Evolutionary conservation across 2,113 vertebrate genomes (phyloP).

Genomic region (Percopsis transmontana): DNA sequence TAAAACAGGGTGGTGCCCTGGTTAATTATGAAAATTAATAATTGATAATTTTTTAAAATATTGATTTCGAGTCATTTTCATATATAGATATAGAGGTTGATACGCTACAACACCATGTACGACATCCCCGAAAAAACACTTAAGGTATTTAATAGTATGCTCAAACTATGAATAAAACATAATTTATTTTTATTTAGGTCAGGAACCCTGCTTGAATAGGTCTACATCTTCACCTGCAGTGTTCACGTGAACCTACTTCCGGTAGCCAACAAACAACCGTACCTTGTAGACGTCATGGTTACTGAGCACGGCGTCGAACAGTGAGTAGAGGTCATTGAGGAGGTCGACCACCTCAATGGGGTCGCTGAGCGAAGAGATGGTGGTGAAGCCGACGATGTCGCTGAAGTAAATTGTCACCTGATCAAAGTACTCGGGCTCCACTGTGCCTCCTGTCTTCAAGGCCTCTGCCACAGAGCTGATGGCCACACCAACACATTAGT

Average conservation of each 20-base stretch:
- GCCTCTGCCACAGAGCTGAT: conserved; percentile 90
- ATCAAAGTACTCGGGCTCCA: conserved; percentile 92
- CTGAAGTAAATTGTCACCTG: conserved; percentile 96
- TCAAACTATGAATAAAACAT: no score
- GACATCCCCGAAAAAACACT: no score
- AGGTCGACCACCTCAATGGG: conserved; percentile 93
- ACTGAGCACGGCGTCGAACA: conserved; percentile 89
- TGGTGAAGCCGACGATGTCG: conserved; percentile 91
- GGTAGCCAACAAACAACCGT: conserved; percentile 15
- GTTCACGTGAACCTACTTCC: neutral
- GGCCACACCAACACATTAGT: neutral
- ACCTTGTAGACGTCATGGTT: conserved; percentile 96
- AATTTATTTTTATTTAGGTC: no score
- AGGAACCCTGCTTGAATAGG: no score
- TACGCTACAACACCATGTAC: no score
- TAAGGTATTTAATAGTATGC: no score
- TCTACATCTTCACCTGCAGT: no score
- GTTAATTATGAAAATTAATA: no score
- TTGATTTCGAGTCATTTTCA: no score
- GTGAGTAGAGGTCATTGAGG: conserved; percentile 90
- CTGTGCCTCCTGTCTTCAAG: conserved; percentile 86
- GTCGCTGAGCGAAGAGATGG: conserved; percentile 92
- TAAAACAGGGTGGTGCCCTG: no score
- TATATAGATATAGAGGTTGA: no score
- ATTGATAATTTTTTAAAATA: no score